Evolutionary conservation across 2,797 vertebrate genomes (phyloP).

Genomic region (Labeo calbasu): DNA sequence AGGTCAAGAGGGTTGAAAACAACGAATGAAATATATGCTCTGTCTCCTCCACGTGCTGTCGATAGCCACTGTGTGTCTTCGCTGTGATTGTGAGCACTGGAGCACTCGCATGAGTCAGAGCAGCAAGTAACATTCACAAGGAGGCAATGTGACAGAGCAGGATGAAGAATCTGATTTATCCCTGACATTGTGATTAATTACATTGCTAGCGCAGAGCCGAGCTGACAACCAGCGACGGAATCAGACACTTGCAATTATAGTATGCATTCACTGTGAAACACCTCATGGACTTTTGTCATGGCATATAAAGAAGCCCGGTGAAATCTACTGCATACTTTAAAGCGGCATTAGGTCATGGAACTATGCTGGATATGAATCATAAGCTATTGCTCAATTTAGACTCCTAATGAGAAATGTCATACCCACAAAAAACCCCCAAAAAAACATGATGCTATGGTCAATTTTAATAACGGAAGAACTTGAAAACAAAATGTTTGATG

Average conservation of each 20-base stretch:
- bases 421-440: background rate
- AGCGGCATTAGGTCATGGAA: background rate
- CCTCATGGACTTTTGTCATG: background rate
- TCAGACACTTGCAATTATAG: background rate
- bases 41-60: background rate
- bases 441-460: background rate
- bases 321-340: background rate
- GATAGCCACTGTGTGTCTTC: background rate
- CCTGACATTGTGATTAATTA: slow-evolving; percentile 26
- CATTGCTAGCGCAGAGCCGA: background rate
- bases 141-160: background rate
- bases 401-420: background rate
- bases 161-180: slow-evolving; percentile 17
- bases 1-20: slow-evolving; percentile 15
- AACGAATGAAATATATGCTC: background rate
- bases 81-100: background rate
- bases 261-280: slow-evolving; percentile 4
- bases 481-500: background rate
- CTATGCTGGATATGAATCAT: background rate
- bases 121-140: background rate
- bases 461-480: background rate
- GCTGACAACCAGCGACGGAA: background rate
- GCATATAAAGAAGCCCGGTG: background rate
- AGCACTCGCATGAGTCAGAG: background rate
- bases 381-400: background rate